These are phyloP conservation scores for Arnoldichthys spilopterus DNA, from an alignment of 2,797 vertebrate genomes.

Conservation along the genomic window DNA sequence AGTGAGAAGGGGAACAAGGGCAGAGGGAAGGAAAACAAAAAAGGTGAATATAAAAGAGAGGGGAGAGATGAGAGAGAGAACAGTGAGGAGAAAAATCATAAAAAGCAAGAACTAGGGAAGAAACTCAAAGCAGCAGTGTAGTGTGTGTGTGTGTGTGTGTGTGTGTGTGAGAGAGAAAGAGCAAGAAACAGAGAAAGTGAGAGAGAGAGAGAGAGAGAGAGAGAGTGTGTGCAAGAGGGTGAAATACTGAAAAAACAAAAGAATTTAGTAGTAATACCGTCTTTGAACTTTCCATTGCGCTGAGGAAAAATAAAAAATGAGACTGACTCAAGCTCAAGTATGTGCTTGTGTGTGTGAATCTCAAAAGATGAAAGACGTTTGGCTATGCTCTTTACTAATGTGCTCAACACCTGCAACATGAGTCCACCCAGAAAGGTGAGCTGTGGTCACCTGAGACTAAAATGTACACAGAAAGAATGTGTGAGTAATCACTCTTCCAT, in stretches of 20 bases:
- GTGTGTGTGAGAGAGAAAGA: conserved; percentile 27
- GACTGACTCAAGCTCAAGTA: neutral
- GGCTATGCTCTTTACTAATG: neutral
- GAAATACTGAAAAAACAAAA: conserved; percentile 6
- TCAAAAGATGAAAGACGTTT: conserved; percentile 25
- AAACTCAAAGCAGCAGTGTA: conserved; percentile 67
- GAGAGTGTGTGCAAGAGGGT: conserved; percentile 3
- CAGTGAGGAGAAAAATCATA: conserved; percentile 66
- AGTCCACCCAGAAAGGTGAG: neutral
- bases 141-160: conserved; percentile 54
- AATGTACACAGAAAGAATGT: neutral
- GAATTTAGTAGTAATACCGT: neutral
- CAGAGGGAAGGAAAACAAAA: too few relatives aligned
- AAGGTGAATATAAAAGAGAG: too few relatives aligned
- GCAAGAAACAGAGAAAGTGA: conserved; percentile 30
- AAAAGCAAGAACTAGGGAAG: conserved; percentile 61
- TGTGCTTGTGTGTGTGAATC: neutral
- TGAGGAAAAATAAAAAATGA: neutral
- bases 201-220: conserved; percentile 30
- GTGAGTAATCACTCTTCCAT: conserved; percentile 50
- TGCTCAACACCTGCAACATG: neutral
- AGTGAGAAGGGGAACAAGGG: too few relatives aligned
- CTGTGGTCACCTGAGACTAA: conserved; percentile 1
- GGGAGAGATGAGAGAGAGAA: conserved; percentile 41
- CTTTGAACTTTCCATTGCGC: conserved; percentile 30